A percentile compares a stretch with the other conserved stretches of the same genome.
These are phyloP conservation scores for Anticlea derivata DNA, from an alignment of 2,888 invertebrate genomes.

Conservation along the genomic window DNA sequence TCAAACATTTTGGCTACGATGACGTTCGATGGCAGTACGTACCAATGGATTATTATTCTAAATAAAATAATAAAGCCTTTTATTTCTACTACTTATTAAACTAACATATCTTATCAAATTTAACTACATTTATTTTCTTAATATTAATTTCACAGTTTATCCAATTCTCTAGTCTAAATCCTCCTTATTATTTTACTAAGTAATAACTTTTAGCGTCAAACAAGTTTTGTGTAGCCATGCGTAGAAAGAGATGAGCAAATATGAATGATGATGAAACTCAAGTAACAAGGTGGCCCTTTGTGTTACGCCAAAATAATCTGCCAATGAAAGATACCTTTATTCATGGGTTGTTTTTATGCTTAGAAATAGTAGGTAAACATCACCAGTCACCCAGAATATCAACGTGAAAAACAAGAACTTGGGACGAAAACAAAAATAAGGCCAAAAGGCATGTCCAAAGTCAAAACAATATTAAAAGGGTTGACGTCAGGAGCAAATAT, in stretches of 20 bases:
- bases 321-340: slow-evolving; percentile 41
- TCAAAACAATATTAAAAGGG: slow-evolving; percentile 36
- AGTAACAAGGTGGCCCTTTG: slow-evolving; percentile 42
- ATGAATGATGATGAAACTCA: slow-evolving; percentile 30
- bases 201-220: not conserved
- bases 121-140: too few relatives aligned
- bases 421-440: slow-evolving; percentile 42
- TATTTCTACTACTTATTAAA: too few relatives aligned
- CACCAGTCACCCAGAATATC: slow-evolving; percentile 32
- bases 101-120: too few relatives aligned
- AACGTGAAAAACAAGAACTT: slow-evolving; percentile 37
- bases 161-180: too few relatives aligned
- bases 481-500: slow-evolving; percentile 33
- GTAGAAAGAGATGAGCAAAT: slow-evolving; percentile 28
- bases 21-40: not conserved
- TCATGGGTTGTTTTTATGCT: slow-evolving; percentile 45
- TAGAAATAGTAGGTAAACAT: slow-evolving; percentile 41
- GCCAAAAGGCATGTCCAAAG: slow-evolving; percentile 34
- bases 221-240: slow-evolving; percentile 12
- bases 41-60: too few relatives aligned
- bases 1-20: not conserved
- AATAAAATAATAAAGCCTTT: too few relatives aligned
- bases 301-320: slow-evolving; percentile 37
- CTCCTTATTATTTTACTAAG: too few relatives aligned
- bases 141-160: too few relatives aligned